Evolutionary conservation across 1,140 invertebrate species (phyloP).

Genomic region (Elysia chlorotica): DNA sequence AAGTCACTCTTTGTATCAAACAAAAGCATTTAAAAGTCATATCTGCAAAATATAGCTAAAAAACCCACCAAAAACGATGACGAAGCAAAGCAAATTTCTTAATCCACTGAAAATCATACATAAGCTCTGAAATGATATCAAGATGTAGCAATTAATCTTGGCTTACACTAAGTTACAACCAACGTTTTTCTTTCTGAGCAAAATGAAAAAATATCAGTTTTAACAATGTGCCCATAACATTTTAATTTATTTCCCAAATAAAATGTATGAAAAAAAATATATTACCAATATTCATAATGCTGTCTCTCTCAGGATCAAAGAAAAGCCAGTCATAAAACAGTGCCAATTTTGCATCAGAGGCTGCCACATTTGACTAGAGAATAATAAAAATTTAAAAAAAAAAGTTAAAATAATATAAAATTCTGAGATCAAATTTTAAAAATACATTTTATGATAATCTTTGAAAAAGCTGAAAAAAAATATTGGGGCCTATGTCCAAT

Average conservation of each 20-base stretch:
- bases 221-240: too few species aligned
- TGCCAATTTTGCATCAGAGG: conserved; percentile 93
- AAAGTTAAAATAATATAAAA: too few species aligned
- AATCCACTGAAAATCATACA: background rate
- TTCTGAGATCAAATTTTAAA: background rate
- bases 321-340: conserved; percentile 98
- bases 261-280: background rate
- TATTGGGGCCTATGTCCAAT: background rate
- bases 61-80: too few species aligned
- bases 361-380: conserved; percentile 77
- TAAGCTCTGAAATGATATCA: background rate
- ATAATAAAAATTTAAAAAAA: background rate
- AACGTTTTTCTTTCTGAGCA: background rate
- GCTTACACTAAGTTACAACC: background rate
- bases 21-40: background rate
- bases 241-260: too few species aligned
- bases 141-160: background rate
- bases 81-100: background rate
- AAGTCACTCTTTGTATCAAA: background rate
- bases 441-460: background rate
- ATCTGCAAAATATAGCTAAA: background rate
- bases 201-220: background rate
- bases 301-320: conserved; percentile 93
- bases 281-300: conserved; percentile 95
- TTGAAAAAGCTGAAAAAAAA: background rate